These are phyloP conservation scores for Drosophila albomicans DNA, from an alignment of 1,140 invertebrate species.

Conservation along the genomic window DNA sequence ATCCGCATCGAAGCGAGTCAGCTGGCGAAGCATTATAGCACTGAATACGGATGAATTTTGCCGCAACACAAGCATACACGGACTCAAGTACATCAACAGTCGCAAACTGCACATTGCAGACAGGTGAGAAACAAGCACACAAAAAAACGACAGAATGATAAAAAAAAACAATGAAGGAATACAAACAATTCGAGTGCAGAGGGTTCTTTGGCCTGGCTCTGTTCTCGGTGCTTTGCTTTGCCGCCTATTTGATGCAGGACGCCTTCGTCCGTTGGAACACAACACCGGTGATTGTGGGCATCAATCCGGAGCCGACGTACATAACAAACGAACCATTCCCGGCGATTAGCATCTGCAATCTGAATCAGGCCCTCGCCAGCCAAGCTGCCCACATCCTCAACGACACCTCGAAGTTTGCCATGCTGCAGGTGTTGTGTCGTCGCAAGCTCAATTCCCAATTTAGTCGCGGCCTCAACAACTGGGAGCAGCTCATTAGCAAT, in stretches of 20 bases:
- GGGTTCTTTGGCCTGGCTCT: conserved; percentile 71
- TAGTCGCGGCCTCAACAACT: conserved; percentile 39
- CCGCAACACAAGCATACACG: conserved; percentile 74
- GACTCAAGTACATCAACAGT: conserved; percentile 74
- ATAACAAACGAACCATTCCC: conserved; percentile 78
- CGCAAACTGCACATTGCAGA: conserved; percentile 51
- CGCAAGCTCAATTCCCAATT: conserved; percentile 28
- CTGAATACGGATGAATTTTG: conserved; percentile 76
- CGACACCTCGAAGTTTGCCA: conserved; percentile 45
- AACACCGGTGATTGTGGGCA: conserved; percentile 72
- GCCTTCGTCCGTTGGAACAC: conserved; percentile 77
- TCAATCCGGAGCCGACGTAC: conserved; percentile 71
- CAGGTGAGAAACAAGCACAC: conserved; percentile 41
- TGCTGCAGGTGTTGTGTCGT: conserved; percentile 88
- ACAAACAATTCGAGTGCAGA: conserved; percentile 40
- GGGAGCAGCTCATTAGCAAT: conserved; percentile 75
- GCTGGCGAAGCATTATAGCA: conserved; percentile 57
- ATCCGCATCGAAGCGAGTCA: conserved; percentile 38
- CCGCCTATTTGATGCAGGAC: conserved; percentile 66
- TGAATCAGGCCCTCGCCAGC: conserved; percentile 66
- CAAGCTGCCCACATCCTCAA: conserved; percentile 44
- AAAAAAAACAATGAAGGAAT: not conserved
- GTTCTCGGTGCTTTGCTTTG: conserved; percentile 55
- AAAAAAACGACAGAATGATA: not conserved
- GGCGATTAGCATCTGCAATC: conserved; percentile 77